Conservation (phyloP, 1,140 invertebrate genomes). For the Eurosta solidaginis region DNA sequence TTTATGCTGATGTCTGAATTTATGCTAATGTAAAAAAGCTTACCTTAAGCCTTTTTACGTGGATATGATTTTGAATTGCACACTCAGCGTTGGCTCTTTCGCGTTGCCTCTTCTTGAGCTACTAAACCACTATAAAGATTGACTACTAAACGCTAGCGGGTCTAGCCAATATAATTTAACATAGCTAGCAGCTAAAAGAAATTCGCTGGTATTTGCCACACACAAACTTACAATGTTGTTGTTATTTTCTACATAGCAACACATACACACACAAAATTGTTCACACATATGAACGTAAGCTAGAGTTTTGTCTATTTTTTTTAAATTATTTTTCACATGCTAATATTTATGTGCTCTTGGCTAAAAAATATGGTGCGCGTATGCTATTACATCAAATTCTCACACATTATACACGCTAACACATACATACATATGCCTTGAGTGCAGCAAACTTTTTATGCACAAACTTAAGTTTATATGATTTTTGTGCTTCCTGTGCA, state of each 20-base stretch:
- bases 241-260: too few species aligned
- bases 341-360: background rate
- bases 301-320: background rate
- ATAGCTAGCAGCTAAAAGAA: too few species aligned
- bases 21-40: slow-evolving; percentile 27
- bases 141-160: background rate
- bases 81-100: background rate
- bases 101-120: too few species aligned
- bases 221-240: too few species aligned
- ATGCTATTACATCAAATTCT: background rate
- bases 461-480: background rate
- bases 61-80: slow-evolving; percentile 32
- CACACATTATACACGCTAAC: background rate
- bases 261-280: background rate
- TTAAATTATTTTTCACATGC: background rate
- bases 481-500: background rate
- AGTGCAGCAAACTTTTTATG: background rate
- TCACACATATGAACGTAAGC: background rate
- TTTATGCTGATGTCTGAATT: slow-evolving; percentile 32
- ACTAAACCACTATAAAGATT: background rate
- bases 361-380: background rate
- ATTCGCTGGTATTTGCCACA: too few species aligned
- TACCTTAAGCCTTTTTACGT: slow-evolving; percentile 28
- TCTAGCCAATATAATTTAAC: too few species aligned
- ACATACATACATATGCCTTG: background rate